Conservation (phyloP, 92 coral and sea anemone genomes). For the Porites rus region DNA sequence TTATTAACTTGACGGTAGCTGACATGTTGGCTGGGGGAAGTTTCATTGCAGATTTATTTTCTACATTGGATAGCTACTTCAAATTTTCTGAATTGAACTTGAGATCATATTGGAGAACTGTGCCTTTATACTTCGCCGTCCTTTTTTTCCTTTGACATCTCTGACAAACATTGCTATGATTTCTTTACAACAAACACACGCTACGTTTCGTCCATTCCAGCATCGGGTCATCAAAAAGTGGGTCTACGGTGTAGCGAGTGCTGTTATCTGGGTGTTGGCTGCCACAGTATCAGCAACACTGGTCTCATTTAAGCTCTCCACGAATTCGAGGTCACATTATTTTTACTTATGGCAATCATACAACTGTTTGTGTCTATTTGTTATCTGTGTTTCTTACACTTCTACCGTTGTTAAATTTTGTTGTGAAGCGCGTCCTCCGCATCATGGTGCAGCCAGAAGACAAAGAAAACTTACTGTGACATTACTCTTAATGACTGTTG, state of each 20-base stretch:
- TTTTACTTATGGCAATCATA: background rate
- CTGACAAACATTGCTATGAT: slow-evolving; percentile 2
- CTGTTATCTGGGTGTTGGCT: slow-evolving; percentile 8
- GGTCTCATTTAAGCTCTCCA: background rate
- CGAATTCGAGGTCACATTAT: background rate
- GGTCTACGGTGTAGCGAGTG: background rate
- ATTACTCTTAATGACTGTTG: background rate
- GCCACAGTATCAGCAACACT: background rate
- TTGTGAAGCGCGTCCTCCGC: background rate
- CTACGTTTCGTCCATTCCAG: background rate
- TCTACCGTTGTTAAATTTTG: background rate
- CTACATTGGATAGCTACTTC: background rate
- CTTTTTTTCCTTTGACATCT: slow-evolving; percentile 13
- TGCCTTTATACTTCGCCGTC: background rate
- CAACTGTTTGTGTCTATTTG: background rate
- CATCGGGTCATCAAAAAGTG: background rate
- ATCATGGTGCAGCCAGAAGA: background rate
- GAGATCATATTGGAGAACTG: background rate
- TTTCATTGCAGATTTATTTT: background rate
- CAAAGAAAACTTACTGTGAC: background rate
- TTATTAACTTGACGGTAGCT: slow-evolving; percentile 1
- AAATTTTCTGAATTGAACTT: background rate
- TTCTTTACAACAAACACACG: slow-evolving; percentile 12
- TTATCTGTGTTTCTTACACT: background rate
- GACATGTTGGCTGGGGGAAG: background rate